phyloP scores from a whole-genome alignment of 2,797 vertebrate species.

The Tokudaia tokunoshimensis region DNA sequence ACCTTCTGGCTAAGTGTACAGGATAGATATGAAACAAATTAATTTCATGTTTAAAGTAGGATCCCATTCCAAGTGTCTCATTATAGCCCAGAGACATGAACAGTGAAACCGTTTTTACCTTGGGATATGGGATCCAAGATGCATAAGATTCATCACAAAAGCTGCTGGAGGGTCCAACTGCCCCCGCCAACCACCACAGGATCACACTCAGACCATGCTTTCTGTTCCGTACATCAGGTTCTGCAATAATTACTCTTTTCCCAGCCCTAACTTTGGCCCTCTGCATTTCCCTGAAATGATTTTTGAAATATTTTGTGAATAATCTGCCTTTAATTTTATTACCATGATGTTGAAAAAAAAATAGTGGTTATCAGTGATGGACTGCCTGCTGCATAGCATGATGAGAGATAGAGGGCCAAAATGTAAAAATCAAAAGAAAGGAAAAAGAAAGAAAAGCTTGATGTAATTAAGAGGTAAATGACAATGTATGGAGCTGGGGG shows the following conservation, averaged over 20 bases:
- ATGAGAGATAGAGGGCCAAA: not conserved
- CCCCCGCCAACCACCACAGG: not conserved
- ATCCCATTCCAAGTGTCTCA: not conserved
- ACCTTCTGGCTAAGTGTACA: not conserved
- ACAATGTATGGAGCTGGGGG: not conserved
- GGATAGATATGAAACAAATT: not conserved
- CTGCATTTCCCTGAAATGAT: not conserved
- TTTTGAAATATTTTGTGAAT: slow-evolving; percentile 33
- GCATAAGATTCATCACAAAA: not conserved
- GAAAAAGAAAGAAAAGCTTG: not conserved
- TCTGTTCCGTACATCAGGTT: not conserved
- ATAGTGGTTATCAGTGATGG: not conserved
- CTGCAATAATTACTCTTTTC: not conserved
- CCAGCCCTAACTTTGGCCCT: not conserved
- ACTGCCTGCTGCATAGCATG: not conserved
- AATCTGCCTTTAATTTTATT: slow-evolving; percentile 22
- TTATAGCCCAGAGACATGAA: not conserved
- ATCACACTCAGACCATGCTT: accelerated
- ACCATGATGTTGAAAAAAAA: not conserved
- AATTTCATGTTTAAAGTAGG: not conserved
- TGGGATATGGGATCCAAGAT: not conserved
- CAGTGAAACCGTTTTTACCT: not conserved
- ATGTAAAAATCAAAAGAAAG: not conserved
- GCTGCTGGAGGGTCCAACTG: not conserved
- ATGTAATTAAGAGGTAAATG: not conserved